phyloP scores from a whole-genome alignment of 2,888 invertebrate genomes.

The Mimumesa dahlbomi region DNA sequence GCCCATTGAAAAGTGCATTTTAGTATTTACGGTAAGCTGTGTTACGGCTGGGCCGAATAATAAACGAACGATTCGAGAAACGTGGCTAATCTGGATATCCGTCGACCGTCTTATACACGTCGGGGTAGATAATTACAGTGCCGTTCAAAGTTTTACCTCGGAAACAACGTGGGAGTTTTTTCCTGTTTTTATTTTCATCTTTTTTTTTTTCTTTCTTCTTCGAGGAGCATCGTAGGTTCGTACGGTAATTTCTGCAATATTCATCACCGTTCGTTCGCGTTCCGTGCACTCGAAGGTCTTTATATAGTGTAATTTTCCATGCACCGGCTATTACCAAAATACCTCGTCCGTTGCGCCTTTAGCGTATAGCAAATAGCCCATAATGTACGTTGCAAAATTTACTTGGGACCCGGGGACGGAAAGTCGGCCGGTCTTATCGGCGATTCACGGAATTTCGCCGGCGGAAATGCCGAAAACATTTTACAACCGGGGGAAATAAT shows the following conservation, averaged over 20 bases:
- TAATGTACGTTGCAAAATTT: constrained; percentile 48
- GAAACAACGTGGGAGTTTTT: constrained; percentile 10
- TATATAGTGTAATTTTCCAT: constrained; percentile 38
- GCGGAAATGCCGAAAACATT: constrained; percentile 8
- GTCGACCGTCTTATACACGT: not conserved
- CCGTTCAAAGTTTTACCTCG: too few relatives aligned
- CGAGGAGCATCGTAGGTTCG: constrained; percentile 2
- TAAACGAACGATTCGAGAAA: constrained; percentile 1
- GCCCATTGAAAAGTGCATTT: constrained; percentile 27
- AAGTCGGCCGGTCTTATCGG: not conserved
- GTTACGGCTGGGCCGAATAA: not conserved
- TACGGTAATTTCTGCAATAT: constrained; percentile 36
- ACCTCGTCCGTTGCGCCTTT: constrained; percentile 35
- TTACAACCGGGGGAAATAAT: constrained; percentile 41
- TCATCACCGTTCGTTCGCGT: constrained; percentile 13
- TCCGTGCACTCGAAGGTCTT: not conserved
- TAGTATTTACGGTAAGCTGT: constrained; percentile 3
- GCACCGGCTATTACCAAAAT: constrained; percentile 37
- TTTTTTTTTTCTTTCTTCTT: too few relatives aligned
- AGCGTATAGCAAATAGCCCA: constrained; percentile 34
- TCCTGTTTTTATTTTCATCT: too few relatives aligned
- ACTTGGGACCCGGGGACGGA: constrained; percentile 1
- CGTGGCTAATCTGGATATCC: not conserved
- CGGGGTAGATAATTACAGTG: not conserved
- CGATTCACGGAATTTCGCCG: not conserved